These are phyloP conservation scores for Chloebia gouldiae DNA, from an alignment of 2,113 vertebrate genomes.

Conservation along the genomic window DNA sequence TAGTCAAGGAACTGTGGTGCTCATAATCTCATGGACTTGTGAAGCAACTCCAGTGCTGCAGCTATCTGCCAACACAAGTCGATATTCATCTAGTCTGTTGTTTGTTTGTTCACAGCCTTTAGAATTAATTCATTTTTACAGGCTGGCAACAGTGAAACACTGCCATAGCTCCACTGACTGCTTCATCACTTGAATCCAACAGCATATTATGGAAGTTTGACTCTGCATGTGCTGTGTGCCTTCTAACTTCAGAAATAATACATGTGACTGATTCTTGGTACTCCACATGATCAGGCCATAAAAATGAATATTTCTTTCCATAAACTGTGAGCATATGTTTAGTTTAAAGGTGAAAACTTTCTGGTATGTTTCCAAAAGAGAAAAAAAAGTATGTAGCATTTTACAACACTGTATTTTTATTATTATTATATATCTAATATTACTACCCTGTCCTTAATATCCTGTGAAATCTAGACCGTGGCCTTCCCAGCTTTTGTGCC, in stretches of 20 bases:
- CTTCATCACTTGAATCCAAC: neutral
- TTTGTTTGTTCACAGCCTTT: neutral
- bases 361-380: constrained; percentile 37
- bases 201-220: neutral
- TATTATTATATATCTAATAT: constrained; percentile 52
- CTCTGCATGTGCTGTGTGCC: neutral
- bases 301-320: constrained; percentile 61
- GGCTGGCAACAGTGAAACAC: neutral
- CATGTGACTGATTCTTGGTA: neutral
- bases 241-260: neutral
- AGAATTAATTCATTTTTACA: neutral
- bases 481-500: constrained; percentile 40
- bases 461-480: constrained; percentile 54
- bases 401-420: constrained; percentile 44
- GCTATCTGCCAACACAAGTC: neutral
- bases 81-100: neutral
- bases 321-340: constrained; percentile 57
- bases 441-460: constrained; percentile 62
- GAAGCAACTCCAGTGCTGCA: neutral
- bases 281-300: neutral
- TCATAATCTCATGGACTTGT: neutral
- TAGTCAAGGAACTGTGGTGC: neutral
- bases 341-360: constrained; percentile 64
- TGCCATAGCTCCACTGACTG: neutral
- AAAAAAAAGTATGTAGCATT: constrained; percentile 3